Evolutionary conservation across 2,888 invertebrate species (phyloP).

Genomic region (Sesia bembeciformis): DNA sequence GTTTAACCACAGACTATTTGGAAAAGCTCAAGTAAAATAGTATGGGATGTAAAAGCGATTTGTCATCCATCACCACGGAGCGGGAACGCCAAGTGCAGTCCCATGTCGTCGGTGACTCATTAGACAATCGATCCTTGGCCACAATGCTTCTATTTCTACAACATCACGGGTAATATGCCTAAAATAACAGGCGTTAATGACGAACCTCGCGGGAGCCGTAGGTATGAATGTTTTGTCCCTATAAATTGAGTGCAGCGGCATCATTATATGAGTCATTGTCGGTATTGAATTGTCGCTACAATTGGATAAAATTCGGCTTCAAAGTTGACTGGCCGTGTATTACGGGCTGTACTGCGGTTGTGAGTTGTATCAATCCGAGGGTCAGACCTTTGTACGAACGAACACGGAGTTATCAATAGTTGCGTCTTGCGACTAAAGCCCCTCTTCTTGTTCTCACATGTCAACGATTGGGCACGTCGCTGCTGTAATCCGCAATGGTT

Average conservation of each 20-base stretch:
- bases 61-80: slow-evolving; percentile 57
- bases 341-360: neutral
- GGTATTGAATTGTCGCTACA: slow-evolving; percentile 9
- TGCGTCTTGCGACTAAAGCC: slow-evolving; percentile 11
- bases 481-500: slow-evolving; percentile 10
- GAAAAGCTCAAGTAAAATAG: slow-evolving; percentile 22
- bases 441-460: slow-evolving; percentile 32
- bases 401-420: slow-evolving; percentile 20
- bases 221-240: slow-evolving; percentile 12
- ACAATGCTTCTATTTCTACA: slow-evolving; percentile 21
- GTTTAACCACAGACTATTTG: no score
- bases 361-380: neutral
- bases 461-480: slow-evolving; percentile 27
- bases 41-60: slow-evolving; percentile 55
- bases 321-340: slow-evolving; percentile 15
- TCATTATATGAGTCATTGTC: slow-evolving; percentile 14
- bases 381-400: neutral
- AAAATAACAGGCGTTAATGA: slow-evolving; percentile 10
- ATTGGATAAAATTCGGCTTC: slow-evolving; percentile 21
- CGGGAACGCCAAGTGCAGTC: slow-evolving; percentile 60
- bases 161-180: slow-evolving; percentile 9
- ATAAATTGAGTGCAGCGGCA: slow-evolving; percentile 11
- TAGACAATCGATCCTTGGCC: slow-evolving; percentile 59
- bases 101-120: slow-evolving; percentile 61
- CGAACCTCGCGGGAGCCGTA: slow-evolving; percentile 10